Conservation (phyloP, 2,888 invertebrate genomes). For the Choristoneura rosaceana region DNA sequence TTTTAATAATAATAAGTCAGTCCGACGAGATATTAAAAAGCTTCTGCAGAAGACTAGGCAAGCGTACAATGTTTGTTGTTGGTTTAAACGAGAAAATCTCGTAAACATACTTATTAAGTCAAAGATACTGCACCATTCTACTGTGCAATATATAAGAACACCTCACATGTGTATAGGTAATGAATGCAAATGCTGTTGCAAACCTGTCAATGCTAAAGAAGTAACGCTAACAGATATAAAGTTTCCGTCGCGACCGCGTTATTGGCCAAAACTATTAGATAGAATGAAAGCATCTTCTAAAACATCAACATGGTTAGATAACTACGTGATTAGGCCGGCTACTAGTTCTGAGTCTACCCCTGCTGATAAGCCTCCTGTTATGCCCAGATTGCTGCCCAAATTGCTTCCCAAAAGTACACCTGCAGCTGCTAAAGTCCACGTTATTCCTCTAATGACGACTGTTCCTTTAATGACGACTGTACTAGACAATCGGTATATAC, state of each 20-base stretch:
- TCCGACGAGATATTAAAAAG: slow-evolving; percentile 18
- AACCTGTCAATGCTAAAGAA: slow-evolving; percentile 10
- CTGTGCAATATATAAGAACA: slow-evolving; percentile 48
- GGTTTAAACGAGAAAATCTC: slow-evolving; percentile 52
- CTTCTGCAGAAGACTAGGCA: slow-evolving; percentile 13
- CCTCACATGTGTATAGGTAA: slow-evolving; percentile 46
- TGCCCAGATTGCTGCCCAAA: neutral
- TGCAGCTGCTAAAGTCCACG: neutral
- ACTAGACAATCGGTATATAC: neutral
- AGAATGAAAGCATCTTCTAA: neutral
- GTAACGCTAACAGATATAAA: slow-evolving; percentile 11
- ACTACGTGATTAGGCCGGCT: neutral
- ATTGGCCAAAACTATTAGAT: neutral
- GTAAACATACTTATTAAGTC: slow-evolving; percentile 40
- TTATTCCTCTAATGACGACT: no score
- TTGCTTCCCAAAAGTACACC: neutral
- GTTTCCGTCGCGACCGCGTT: slow-evolving; percentile 12
- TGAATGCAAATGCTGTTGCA: slow-evolving; percentile 53
- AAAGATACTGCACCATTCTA: slow-evolving; percentile 37
- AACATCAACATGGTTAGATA: neutral
- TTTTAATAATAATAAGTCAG: slow-evolving; percentile 21
- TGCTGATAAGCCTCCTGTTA: neutral
- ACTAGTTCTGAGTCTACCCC: neutral
- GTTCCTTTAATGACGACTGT: no score
- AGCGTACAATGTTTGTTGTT: slow-evolving; percentile 49